Conservation (phyloP, 2,797 vertebrate genomes). For the Cyclopterus lumpus region DNA sequence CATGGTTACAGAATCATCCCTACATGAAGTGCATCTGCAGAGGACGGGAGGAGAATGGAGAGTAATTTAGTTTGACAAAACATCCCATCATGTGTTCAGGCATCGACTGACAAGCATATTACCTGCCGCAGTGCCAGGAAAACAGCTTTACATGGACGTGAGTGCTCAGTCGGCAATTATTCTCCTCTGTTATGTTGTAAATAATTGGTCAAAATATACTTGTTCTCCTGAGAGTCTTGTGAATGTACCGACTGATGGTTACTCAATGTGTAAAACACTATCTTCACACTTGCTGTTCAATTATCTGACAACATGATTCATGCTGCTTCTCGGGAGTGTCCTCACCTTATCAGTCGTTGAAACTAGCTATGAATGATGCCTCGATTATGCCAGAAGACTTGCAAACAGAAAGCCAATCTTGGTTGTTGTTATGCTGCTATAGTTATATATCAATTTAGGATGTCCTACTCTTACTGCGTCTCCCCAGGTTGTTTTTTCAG, state of each 20-base stretch:
- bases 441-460: neutral
- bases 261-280: conserved; percentile 1
- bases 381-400: neutral
- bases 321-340: conserved; percentile 11
- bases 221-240: conserved; percentile 30
- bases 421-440: neutral
- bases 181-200: conserved; percentile 53
- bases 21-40: conserved; percentile 90
- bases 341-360: neutral
- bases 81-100: conserved; percentile 69
- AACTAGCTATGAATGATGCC: neutral
- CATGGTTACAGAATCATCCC: conserved; percentile 77
- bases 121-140: conserved; percentile 53
- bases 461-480: neutral
- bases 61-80: conserved; percentile 75
- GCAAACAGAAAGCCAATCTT: neutral
- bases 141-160: conserved; percentile 36
- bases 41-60: conserved; percentile 49
- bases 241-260: conserved; percentile 17
- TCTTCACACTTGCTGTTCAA: conserved; percentile 22
- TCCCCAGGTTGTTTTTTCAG: neutral
- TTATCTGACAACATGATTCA: conserved; percentile 31
- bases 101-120: conserved; percentile 64
- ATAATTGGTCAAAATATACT: conserved; percentile 58
- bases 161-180: conserved; percentile 44